A percentile compares a stretch with the other conserved stretches of the same genome.
These are phyloP conservation scores for Leptestheria dahalacensis DNA, from an alignment of 1,140 invertebrate species.

Conservation along the genomic window DNA sequence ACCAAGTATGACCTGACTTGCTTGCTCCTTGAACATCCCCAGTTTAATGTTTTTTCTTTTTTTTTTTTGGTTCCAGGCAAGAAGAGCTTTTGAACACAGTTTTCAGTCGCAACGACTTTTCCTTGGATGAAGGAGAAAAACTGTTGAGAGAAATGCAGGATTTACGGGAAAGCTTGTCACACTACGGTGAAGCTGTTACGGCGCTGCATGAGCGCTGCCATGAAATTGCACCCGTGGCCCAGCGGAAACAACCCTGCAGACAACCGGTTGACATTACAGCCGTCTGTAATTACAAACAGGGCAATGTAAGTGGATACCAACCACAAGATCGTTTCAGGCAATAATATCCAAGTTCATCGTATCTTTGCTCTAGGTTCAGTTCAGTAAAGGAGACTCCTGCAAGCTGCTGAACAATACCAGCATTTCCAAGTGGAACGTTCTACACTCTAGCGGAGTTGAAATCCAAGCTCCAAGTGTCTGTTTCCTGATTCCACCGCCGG, in stretches of 20 bases:
- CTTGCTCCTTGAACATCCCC: background rate
- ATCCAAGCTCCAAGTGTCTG: slow-evolving; percentile 79
- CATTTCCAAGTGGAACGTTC: slow-evolving; percentile 77
- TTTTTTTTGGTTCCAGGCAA: slow-evolving; percentile 37
- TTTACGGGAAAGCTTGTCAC: slow-evolving; percentile 72
- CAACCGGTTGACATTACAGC: slow-evolving; percentile 69
- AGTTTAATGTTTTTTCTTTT: background rate
- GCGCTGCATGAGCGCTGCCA: slow-evolving; percentile 60
- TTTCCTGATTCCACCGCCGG: slow-evolving; percentile 80
- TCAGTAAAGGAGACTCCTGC: slow-evolving; percentile 81
- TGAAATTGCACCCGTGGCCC: slow-evolving; percentile 76
- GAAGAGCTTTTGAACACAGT: slow-evolving; percentile 81
- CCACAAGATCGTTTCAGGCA: slow-evolving; percentile 1
- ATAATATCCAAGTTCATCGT: slow-evolving; percentile 15
- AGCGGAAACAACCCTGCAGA: slow-evolving; percentile 65
- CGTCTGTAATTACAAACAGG: slow-evolving; percentile 82
- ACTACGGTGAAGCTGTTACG: slow-evolving; percentile 65
- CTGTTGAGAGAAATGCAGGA: slow-evolving; percentile 87
- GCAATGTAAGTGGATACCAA: slow-evolving; percentile 44
- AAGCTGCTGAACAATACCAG: slow-evolving; percentile 84
- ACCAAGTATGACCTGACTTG: slow-evolving; percentile 41
- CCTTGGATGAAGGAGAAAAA: slow-evolving; percentile 80
- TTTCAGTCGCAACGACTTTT: slow-evolving; percentile 85
- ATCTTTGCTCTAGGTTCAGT: slow-evolving; percentile 47
- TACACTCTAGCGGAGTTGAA: slow-evolving; percentile 61